A percentile compares a stretch with the other conserved stretches of the same genome.
Evolutionary conservation across 2,888 invertebrate genomes (phyloP).

Genomic region (Temnothorax rugatulus): DNA sequence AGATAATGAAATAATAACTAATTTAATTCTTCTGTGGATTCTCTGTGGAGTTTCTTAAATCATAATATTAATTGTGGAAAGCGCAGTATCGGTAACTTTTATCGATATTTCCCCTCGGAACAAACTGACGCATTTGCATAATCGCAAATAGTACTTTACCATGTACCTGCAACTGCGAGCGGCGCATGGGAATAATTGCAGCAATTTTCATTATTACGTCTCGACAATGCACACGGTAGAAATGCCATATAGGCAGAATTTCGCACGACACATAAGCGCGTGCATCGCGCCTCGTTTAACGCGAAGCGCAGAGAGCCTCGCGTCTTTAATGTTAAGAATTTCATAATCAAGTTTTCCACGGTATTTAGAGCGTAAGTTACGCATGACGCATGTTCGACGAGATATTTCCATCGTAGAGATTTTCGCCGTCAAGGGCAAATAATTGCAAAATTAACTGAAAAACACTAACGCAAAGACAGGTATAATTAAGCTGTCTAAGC

Average conservation of each 20-base stretch:
- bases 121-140: conserved; percentile 4
- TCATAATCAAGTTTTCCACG: conserved; percentile 31
- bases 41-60: neutral
- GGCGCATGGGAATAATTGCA: conserved; percentile 37
- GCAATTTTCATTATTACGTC: conserved; percentile 47
- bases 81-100: neutral
- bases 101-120: conserved; percentile 20
- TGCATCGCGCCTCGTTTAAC: conserved; percentile 5
- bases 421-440: neutral
- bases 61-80: neutral
- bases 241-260: conserved; percentile 14
- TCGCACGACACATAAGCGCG: conserved; percentile 25
- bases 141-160: neutral
- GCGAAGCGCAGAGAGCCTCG: neutral
- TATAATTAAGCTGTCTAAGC: no score
- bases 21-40: neutral
- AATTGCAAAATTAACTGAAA: conserved; percentile 19
- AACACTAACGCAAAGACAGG: neutral
- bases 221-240: conserved; percentile 10
- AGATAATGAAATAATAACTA: neutral
- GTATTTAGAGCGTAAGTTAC: conserved; percentile 10
- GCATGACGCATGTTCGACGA: neutral
- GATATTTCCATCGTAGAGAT: neutral
- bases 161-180: neutral
- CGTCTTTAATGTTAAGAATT: conserved; percentile 11